Evolutionary conservation across 2,888 invertebrate genomes (phyloP).

Genomic region (Dryadula phaetusa): DNA sequence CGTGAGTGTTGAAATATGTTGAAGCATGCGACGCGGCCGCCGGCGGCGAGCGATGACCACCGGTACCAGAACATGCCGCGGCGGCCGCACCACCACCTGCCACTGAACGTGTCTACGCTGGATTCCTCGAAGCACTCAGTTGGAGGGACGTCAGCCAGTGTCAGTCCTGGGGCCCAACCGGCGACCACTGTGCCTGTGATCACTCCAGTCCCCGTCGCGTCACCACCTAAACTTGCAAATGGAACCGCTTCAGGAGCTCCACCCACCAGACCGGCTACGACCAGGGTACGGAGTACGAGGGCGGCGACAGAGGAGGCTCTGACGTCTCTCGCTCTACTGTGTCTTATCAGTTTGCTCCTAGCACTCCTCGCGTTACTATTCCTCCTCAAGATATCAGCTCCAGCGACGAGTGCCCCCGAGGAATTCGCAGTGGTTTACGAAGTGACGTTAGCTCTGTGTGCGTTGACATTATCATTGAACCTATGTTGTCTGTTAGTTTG

Average conservation of each 20-base stretch:
- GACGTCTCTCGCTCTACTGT: slow-evolving; percentile 92
- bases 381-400: slow-evolving; percentile 92
- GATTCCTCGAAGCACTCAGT: slow-evolving; percentile 87
- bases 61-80: slow-evolving; percentile 84
- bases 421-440: slow-evolving; percentile 95
- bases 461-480: slow-evolving; percentile 94
- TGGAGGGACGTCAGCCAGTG: slow-evolving; percentile 83
- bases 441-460: slow-evolving; percentile 95
- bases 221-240: slow-evolving; percentile 78
- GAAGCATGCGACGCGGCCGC: slow-evolving; percentile 88
- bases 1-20: slow-evolving; percentile 85
- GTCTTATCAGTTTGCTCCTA: slow-evolving; percentile 92
- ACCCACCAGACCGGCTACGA: slow-evolving; percentile 60
- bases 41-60: slow-evolving; percentile 81
- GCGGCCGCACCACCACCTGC: slow-evolving; percentile 85
- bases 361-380: slow-evolving; percentile 93
- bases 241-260: slow-evolving; percentile 84
- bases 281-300: slow-evolving; percentile 67
- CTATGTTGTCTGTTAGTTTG: slow-evolving; percentile 96
- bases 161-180: slow-evolving; percentile 82
- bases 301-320: slow-evolving; percentile 88
- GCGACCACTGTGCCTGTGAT: slow-evolving; percentile 60
- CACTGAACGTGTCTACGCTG: slow-evolving; percentile 87
- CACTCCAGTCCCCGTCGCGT: slow-evolving; percentile 64
- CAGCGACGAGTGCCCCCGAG: slow-evolving; percentile 85